Conservation (phyloP, 2,797 vertebrate species). For the Coreius guichenoti region DNA sequence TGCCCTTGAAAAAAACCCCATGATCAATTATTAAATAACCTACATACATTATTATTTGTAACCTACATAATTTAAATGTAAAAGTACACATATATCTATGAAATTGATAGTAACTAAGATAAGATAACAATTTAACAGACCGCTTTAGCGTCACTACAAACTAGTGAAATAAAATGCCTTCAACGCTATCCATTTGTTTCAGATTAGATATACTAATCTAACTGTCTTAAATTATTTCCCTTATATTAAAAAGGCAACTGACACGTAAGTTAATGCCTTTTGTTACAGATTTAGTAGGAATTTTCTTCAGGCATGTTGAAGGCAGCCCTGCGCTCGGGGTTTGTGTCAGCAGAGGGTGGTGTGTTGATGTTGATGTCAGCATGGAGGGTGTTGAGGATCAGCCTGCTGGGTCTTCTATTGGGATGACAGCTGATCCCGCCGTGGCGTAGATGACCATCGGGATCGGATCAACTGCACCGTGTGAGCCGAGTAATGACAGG, state of each 20-base stretch:
- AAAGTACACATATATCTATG: not conserved
- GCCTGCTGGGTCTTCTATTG: conserved; percentile 51
- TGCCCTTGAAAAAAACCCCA: not conserved
- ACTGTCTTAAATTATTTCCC: not conserved
- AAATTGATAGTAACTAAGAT: no score
- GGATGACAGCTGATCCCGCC: conserved; percentile 77
- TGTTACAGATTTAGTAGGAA: not conserved
- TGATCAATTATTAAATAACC: not conserved
- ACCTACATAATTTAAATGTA: not conserved
- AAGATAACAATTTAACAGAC: not conserved
- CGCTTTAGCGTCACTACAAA: not conserved
- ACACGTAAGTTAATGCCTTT: not conserved
- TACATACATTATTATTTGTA: not conserved
- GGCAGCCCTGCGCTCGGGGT: conserved; percentile 62
- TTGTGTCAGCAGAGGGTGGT: conserved; percentile 70
- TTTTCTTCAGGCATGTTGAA: conserved; percentile 73
- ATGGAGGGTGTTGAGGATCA: conserved; percentile 64
- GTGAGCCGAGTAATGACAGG: conserved; percentile 23
- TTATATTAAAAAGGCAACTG: not conserved
- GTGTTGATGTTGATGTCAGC: conserved; percentile 71
- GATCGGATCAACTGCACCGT: conserved; percentile 11
- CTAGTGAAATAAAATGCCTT: not conserved
- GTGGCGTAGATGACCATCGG: conserved; percentile 42
- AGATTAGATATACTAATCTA: not conserved
- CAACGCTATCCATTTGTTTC: not conserved